Evolutionary conservation across 2,797 vertebrate species (phyloP), one percentile per base, ranked within the genome.

Genomic region (Basileuterus tristriatus): DNA sequence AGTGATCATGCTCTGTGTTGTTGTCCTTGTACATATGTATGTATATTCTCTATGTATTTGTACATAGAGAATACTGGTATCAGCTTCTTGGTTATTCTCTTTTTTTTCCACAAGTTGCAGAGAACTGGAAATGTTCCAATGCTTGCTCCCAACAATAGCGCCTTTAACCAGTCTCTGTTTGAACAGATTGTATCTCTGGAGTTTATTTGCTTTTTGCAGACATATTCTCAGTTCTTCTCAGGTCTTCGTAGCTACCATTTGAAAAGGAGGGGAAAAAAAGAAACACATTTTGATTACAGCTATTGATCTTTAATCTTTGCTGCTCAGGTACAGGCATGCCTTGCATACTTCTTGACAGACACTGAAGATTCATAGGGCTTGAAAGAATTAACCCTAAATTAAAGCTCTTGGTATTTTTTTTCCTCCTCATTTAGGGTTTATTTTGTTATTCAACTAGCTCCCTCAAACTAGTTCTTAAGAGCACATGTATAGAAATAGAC

Each of bases 241-340:
- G 36, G n/a, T 76, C 59, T 82, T 83, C 6, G 44, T 95, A 90
- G 67, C 81, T 89, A 87, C 87, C 79, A 75, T 90, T 71, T 85
- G 36, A 91, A 68, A 72, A 86, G 46, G 11, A 22, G 47, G 0
- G 0, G 3, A 34, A 60, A 60, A 78, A 84, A 32, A n/a, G 4
- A 67, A 95, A 59, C 27, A 18, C 13, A 13, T 86, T 94, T 92
- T 89, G 64, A 91, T 96, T 81, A 26, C 23, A 59, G 44, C 23
- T 90, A 93, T 94, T 90, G 88, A 94, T 96, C 78, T 86, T 90
- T 96, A 95, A 92, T 83, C 68, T 96, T 78, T 89, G 37, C 49
- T 90, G 87, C 80, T 93, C 71, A 94, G 62, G 83, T 79, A 52
- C n/a, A 27, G 44, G 44, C 83, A 80, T 83, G 32, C 74, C 83